phyloP scores from a whole-genome alignment of 2,888 invertebrate species.

The Meloe dianella region DNA sequence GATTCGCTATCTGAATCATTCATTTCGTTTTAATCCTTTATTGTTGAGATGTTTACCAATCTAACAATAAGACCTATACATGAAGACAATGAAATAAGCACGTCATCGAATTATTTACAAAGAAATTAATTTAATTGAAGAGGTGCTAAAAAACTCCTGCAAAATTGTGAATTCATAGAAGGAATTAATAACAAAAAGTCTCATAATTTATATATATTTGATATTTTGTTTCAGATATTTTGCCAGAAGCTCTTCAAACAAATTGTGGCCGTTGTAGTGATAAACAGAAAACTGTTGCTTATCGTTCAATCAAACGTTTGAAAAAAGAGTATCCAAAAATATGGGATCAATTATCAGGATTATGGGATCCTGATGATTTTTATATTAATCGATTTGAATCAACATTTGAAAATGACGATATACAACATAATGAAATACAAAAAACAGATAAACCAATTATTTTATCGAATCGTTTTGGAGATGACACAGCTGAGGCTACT shows the following conservation, averaged over 20 bases:
- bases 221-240: slow-evolving; percentile 64
- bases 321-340: slow-evolving; percentile 70
- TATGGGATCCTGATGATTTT: slow-evolving; percentile 76
- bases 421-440: not conserved
- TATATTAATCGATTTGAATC: slow-evolving; percentile 61
- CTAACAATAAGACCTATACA: too few relatives aligned
- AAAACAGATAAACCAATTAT: slow-evolving; percentile 6
- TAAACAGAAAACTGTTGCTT: slow-evolving; percentile 69
- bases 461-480: slow-evolving; percentile 31
- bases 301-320: slow-evolving; percentile 70
- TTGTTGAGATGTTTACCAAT: too few relatives aligned
- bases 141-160: too few relatives aligned
- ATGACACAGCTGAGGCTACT: slow-evolving; percentile 15
- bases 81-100: too few relatives aligned
- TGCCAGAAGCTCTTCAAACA: slow-evolving; percentile 73
- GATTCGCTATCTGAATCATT: too few relatives aligned
- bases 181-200: too few relatives aligned
- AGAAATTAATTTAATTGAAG: too few relatives aligned
- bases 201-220: too few relatives aligned
- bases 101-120: too few relatives aligned
- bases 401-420: slow-evolving; percentile 36
- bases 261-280: slow-evolving; percentile 72
- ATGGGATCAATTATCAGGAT: slow-evolving; percentile 68
- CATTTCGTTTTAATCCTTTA: too few relatives aligned
- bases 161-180: too few relatives aligned